Conservation (phyloP, 2,888 invertebrate genomes). For the Drosophila yooni region DNA sequence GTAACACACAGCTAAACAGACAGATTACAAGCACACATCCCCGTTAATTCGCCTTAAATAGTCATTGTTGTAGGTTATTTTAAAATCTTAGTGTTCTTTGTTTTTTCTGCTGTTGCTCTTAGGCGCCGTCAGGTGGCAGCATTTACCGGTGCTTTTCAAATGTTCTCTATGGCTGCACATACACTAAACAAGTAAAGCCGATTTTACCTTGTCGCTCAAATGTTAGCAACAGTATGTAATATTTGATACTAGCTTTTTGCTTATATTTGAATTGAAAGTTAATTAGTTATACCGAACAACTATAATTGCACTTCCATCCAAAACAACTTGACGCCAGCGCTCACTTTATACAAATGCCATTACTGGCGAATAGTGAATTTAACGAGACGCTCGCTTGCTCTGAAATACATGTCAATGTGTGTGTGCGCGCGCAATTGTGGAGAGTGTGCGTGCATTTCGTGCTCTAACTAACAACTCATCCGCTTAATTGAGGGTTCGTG, state of each 20-base stretch:
- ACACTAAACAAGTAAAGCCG: constrained; percentile 3
- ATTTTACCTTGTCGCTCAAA: not conserved
- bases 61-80: constrained; percentile 12
- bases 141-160: constrained; percentile 15
- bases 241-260: not conserved
- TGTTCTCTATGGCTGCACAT: not conserved
- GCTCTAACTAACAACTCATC: constrained; percentile 10
- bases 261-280: constrained; percentile 10
- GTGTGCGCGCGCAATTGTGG: constrained; percentile 56
- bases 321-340: constrained; percentile 23
- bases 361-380: constrained; percentile 37
- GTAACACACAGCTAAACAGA: not conserved
- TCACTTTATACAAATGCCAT: constrained; percentile 40
- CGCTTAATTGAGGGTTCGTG: not conserved
- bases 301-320: constrained; percentile 13
- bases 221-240: not conserved
- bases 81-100: not conserved
- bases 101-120: constrained; percentile 9
- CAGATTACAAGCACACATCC: constrained; percentile 21
- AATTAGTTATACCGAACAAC: constrained; percentile 24
- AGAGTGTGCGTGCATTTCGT: constrained; percentile 30
- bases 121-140: constrained; percentile 1
- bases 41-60: constrained; percentile 34
- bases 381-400: constrained; percentile 43
- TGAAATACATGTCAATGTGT: constrained; percentile 28